Base-by-base conservation (phyloP, 2,888 invertebrate species). In the Ommatoiulus sabulosus region DNA sequence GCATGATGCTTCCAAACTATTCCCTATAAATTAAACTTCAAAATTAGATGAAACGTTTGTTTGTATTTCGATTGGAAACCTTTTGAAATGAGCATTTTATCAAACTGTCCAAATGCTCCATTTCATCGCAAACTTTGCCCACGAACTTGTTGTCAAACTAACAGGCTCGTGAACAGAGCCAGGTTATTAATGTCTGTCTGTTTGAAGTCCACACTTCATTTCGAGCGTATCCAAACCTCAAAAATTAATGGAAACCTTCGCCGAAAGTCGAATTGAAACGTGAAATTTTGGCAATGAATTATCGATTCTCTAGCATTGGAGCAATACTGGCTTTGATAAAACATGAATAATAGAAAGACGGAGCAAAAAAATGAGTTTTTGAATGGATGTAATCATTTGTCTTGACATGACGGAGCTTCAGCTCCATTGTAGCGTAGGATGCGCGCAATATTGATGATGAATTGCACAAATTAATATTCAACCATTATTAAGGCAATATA, bases 391-490 rank as follows among this genome's bases (percentile, higher is more conserved):
- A 63, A 63, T 63, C 63, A 63, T 63, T 63, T 63, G 63, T 63
- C 63, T 63, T 63, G 63, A 63, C 63, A 63, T n/a, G 63, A 63
- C 63, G 20, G 20, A 63, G 63, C 63, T 35, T 63, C n/a, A 63
- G 63, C 63, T 63, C 63, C 20, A 63, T 63, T 63, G 63, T 63
- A 63, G 63, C 63, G 63, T 63, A n/a, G 63, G 63, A 63, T 63
- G 63, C 63, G 63, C 63, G 17, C 63, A 63, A 72, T 72, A 72
- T 72, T 24, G 72, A 72, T 72, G 72, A 72, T 72, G 72, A 72
- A 72, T 72, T 72, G 72, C 72, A 72, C 72, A 72, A 72, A 72
- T 72, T 72, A 72, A 72, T 72, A 72, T 72, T 72, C 72, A 72
- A 24, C 72, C 72, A 72, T 72, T 72, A 72, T 72, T 72, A 72